phyloP scores from a whole-genome alignment of 2,888 invertebrate species.

The Bombylius discolor region DNA sequence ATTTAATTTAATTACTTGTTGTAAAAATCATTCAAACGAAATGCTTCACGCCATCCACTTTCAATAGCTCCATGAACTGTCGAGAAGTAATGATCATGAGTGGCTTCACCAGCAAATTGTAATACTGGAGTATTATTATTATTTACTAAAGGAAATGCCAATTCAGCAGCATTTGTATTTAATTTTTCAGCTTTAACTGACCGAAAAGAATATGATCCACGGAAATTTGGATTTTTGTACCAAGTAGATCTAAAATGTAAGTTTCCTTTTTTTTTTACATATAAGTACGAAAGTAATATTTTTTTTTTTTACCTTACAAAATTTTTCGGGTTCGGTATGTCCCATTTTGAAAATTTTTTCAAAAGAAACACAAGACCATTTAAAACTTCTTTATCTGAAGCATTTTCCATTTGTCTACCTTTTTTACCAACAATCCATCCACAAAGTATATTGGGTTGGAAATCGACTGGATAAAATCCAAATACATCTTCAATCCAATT shows the following conservation, averaged over 20 bases:
- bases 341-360: conserved; percentile 29
- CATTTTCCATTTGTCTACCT: conserved; percentile 47
- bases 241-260: conserved; percentile 45
- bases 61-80: conserved; percentile 63
- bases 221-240: conserved; percentile 45
- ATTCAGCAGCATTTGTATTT: conserved; percentile 40
- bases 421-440: conserved; percentile 57
- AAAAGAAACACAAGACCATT: conserved; percentile 30
- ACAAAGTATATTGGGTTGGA: conserved; percentile 48
- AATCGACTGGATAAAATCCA: conserved; percentile 52
- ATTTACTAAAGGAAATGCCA: conserved; percentile 42
- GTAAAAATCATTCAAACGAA: conserved; percentile 39
- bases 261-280: no score
- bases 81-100: conserved; percentile 48
- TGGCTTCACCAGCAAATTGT: conserved; percentile 56
- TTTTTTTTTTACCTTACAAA: conserved; percentile 13
- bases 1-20: conserved; percentile 4
- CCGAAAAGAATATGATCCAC: conserved; percentile 54
- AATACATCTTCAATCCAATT: conserved; percentile 54
- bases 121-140: conserved; percentile 38
- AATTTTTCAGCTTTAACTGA: conserved; percentile 43
- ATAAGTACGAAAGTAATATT: neutral
- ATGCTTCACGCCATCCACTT: conserved; percentile 59
- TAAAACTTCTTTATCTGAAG: conserved; percentile 39
- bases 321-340: conserved; percentile 26